Base-by-base conservation (phyloP, 2,888 invertebrate species). In the Erynnis tages region DNA sequence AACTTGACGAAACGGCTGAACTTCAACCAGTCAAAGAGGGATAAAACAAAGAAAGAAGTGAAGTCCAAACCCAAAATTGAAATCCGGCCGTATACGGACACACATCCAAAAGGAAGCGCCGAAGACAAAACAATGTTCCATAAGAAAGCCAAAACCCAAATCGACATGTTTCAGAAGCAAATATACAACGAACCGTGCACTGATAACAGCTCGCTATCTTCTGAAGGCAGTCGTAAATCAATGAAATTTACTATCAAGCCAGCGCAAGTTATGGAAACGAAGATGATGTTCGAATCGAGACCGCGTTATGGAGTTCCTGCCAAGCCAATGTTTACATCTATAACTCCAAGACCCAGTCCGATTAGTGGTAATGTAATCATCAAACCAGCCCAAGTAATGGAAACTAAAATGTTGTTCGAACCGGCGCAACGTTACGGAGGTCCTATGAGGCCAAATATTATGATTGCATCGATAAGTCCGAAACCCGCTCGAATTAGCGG, bases 161-260 rank as follows among this genome's bases (percentile, higher is more conserved):
- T 90, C 3, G 89, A 90, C 56, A 79, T 89, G 79, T 90, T 90
- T 50, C 90, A 90, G 74, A 88, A 84, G 58, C 83, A 87, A 53
- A 85, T 90, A 55, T 71, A 69, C 54, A 82, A 82, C 61, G 82
- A 89, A 58, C 71, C 85, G 0, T 86, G 87, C 56, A 82, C 86
- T 0, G 84, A 89, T 45, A 71, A 67, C 38, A 86, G 83, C 58
- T 90, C 90, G 0, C 72, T 79, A 0, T 85, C 38, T 11, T 21
- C 80, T 0, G 73, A 56, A 45, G 61, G 57, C 1, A 61, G 53
- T 30, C 35, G 21, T 8, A 45, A 37, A 17, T 21, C 44, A 1
- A n/a, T 17, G 3, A 50, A 13, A 19, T 19, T 16, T 8, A 49
- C 57, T 0, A 46, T 50, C 14, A 55, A 49, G 29, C 29, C 25